Evolutionary conservation across 2,113 vertebrate species (phyloP), one percentile per base, ranked within the genome.

Genomic region (Bubo scandiacus): DNA sequence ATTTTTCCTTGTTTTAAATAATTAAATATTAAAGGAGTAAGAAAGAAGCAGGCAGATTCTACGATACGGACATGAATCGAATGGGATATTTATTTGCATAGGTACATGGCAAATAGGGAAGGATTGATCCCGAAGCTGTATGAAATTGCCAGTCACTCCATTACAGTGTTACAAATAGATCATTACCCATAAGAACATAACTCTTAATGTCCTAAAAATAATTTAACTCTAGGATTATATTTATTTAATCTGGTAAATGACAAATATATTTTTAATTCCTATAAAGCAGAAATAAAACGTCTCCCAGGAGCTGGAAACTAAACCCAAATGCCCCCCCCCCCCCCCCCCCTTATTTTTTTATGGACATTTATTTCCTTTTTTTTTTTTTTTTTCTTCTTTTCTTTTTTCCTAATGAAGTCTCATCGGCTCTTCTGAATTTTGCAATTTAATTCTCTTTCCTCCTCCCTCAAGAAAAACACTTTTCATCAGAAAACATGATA

Each of bases 231-330:
- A 73, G 32, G 55, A 82, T 88, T 97, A 95, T 92, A 95, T 97
- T 92, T 88, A 94, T 91, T 94, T 92, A 87, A 89, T 92, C 86
- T 90, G 23, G 5, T 65, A 92, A 93, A 96, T 81, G 81, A 73
- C 45, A 91, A 73, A 90, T 86, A 32, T 45, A 77, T 81, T 94
- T 96, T 95, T 95, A 93, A 93, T 96, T 97, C 89, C 95, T 96
- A 77, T 96, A 95, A 98, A 97, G 68, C 96, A 97, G 92, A 98
- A 98, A 95, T 96, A 92, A 97, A 97, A 94, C 14, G 11, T 95
- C 81, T 96, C 94, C 55, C 90, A 89, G 63, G 94, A 98, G 71
- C 55, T 81, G 73, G 65, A 94, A 97, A 93, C 30, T 92, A 96
- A 98, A 96, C 72, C 67, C 59, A 92, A 80, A 14, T 66, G 10